Evolutionary conservation across 2,113 vertebrate genomes (phyloP), one percentile per base, ranked within the genome.

Genomic region (Actenoides lindsayi): DNA sequence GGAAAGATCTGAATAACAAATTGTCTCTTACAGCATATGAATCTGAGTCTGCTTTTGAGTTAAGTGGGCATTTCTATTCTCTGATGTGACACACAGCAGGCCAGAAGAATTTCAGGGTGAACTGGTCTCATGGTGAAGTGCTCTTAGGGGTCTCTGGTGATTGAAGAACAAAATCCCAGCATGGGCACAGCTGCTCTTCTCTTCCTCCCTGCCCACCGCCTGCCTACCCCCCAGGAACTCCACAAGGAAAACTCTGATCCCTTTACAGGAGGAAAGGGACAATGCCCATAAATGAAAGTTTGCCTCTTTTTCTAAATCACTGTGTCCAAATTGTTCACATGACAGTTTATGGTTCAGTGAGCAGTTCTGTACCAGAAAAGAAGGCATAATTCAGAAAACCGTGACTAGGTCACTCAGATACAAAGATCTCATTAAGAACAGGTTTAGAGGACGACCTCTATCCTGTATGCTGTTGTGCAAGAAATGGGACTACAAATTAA

Each of bases 101-200:
- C n/a, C 18, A 51, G 41, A 78, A 75, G 21, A 90, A 68, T 56
- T 85, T 82, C 67, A 56, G 33, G 21, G 75, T 28, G 33, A 18
- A 6, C 27, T 81, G 10, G 23, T 51, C 14, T 70, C 64, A 87
- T 0, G 0, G 15, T 48, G 13, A 73, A 77, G 24, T 3, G 1
- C 57, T 90, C 30, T 13, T 51, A 48, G 10, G 10, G 9, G 5
- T 67, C 23, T 80, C 46, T 41, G 46, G 37, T 0, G 3, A 44
- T 5, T 8, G 59, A 93, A 50, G 41, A 93, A 71, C 18, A 83
- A 90, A 65, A 65, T 4, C 7, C 10, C 27, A 65, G 6, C 0
- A 2, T 9, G 25, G 56, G 46, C 19, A 87, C 28, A 48, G 28
- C 14, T 65, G 21, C 6, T 92, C 4, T 44, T 68, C 35, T 53